Evolutionary conservation across 1,140 invertebrate species (phyloP).

Genomic region (Calephelis nemesis): DNA sequence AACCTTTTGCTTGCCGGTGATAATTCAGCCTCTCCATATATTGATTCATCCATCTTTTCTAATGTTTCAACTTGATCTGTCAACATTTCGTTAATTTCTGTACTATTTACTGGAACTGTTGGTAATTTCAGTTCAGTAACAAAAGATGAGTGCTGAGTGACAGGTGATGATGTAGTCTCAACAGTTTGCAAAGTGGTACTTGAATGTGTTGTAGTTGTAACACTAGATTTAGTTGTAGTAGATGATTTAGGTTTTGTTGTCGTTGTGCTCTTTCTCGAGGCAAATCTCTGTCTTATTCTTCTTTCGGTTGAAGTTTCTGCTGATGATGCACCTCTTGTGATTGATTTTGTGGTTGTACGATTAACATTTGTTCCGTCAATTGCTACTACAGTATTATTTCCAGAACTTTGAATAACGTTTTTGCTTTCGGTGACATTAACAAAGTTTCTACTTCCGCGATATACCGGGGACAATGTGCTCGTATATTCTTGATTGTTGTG

Average conservation of each 20-base stretch:
- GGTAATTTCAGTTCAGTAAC: conserved; percentile 8
- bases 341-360: conserved; percentile 1
- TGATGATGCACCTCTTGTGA: conserved; percentile 15
- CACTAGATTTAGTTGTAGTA: conserved; percentile 25
- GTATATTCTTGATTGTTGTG: conserved; percentile 42
- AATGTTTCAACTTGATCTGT: conserved; percentile 54
- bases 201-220: conserved; percentile 45
- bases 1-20: conserved; percentile 51
- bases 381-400: conserved; percentile 39
- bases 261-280: conserved; percentile 40
- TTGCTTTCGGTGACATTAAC: conserved; percentile 38
- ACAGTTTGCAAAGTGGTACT: conserved; percentile 45
- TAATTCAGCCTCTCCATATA: conserved; percentile 42
- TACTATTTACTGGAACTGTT: conserved; percentile 14
- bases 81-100: conserved; percentile 44
- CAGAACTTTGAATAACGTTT: conserved; percentile 33
- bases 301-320: conserved; percentile 40
- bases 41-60: conserved; percentile 41
- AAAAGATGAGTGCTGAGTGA: conserved; percentile 15
- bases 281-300: conserved; percentile 55
- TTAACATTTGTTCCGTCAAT: conserved; percentile 42
- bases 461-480: conserved; percentile 50
- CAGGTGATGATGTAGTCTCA: conserved; percentile 13
- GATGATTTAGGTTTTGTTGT: conserved; percentile 32
- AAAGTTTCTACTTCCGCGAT: conserved; percentile 55